A percentile compares a stretch with the other conserved stretches of the same genome.
Conservation (phyloP, 1,140 invertebrate genomes). For the Pseudomyrmex concolor region DNA sequence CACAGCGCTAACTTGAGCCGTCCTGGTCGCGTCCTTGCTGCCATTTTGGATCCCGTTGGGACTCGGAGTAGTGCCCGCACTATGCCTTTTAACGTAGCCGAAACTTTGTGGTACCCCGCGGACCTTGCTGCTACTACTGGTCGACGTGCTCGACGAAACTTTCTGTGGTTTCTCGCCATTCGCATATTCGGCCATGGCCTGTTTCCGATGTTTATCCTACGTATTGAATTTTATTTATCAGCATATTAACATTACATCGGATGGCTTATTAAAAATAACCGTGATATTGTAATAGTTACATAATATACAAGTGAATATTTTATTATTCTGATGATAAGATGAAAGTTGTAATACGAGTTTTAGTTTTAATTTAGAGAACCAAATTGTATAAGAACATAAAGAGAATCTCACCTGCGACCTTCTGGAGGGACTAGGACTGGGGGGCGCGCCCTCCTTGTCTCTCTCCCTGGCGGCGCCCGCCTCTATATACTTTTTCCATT, state of each 20-base stretch:
- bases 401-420: conserved; percentile 77
- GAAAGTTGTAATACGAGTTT: no score
- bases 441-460: conserved; percentile 81
- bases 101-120: conserved; percentile 91
- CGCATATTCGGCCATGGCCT: conserved; percentile 82
- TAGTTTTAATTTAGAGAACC: no score
- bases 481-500: conserved; percentile 87
- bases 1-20: conserved; percentile 93
- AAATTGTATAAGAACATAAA: no score
- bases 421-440: conserved; percentile 83
- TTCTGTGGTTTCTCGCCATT: conserved; percentile 83
- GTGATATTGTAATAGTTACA: no score
- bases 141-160: conserved; percentile 83
- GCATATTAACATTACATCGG: no score
- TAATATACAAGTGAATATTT: no score
- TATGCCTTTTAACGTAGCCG: conserved; percentile 92
- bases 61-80: conserved; percentile 84
- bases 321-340: no score
- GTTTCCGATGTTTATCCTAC: conserved; percentile 83
- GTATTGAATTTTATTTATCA: not conserved
- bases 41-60: conserved; percentile 86
- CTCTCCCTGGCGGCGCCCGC: conserved; percentile 82
- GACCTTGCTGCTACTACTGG: conserved; percentile 84
- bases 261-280: no score
- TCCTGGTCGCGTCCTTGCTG: conserved; percentile 86